Evolutionary conservation across 2,113 vertebrate species (phyloP), one percentile per base, ranked within the genome.

Genomic region (Herpetotheres cachinnans): DNA sequence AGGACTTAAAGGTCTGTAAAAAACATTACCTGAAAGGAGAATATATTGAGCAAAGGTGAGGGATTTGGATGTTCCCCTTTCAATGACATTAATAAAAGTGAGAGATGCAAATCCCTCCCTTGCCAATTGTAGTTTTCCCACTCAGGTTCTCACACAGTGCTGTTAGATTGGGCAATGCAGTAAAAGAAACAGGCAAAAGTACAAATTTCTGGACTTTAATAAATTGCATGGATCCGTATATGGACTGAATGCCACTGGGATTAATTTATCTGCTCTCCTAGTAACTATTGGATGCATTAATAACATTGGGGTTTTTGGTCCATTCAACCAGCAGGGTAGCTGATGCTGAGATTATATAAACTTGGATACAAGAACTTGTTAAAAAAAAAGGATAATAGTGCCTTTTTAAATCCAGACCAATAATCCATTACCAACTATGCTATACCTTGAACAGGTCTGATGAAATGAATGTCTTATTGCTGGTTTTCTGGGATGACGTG

Each of bases 1-100:
- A 80, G 25, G 10, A 84, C 88, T 90, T 84, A 65, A 89, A 73
- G 49, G 82, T 61, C 73, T 76, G 6, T 88, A 66, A 83, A 74
- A 87, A 24, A 14, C 2, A 0, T 67, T 83, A 46, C 7, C 42
- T 66, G 12, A 65, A 77, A 16, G 10, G 38, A 83, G 4, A 61
- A 3, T 40, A 25, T 66, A 3, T n/a, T 47, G 46, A 88, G 20
- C 10, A 81, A 86, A 83, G 27, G 36, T 36, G 40, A 61, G 36
- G 22, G 24, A 88, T 76, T 76, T 90, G 15, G 42, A 54, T 55
- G 24, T 40, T 93, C 19, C 24, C 10, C 85, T 90, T 89, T 67
- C 63, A 66, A 11, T 32, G 21, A 71, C 58, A 72, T 66, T 85
- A 72, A 77, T 62, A 34, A 90, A 83, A 74, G 13, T 26, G 21